phyloP scores from a whole-genome alignment of 2,888 invertebrate species.

The Caenorhabditis panamensis region DNA sequence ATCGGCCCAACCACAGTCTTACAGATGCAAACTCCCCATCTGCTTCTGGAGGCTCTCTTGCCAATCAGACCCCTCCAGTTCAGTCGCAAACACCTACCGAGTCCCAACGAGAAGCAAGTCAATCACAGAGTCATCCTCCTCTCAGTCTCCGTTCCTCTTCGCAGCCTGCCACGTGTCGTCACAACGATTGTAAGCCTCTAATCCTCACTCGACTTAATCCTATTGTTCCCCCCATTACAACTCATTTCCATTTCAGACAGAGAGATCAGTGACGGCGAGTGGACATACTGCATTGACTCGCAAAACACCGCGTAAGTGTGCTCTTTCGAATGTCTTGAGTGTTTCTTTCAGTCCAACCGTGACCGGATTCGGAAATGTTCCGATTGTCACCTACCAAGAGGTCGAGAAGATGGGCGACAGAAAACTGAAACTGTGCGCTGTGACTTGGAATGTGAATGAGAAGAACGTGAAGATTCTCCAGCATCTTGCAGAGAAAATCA shows the following conservation, averaged over 20 bases:
- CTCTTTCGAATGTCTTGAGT: neutral
- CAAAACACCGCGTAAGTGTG: conserved; percentile 21
- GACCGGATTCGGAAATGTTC: conserved; percentile 67
- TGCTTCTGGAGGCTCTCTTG: conserved; percentile 3
- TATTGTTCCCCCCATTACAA: conserved; percentile 42
- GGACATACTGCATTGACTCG: conserved; percentile 57
- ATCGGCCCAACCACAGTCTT: neutral
- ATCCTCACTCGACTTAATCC: conserved; percentile 42
- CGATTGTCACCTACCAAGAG: conserved; percentile 64
- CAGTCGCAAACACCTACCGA: conserved; percentile 24
- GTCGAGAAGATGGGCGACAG: conserved; percentile 62
- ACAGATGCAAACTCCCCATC: conserved; percentile 43
- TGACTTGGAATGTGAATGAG: conserved; percentile 78
- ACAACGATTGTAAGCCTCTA: conserved; percentile 48
- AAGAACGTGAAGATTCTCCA: conserved; percentile 66
- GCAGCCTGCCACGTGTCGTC: conserved; percentile 54
- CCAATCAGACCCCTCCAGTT: conserved; percentile 4
- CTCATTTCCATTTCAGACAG: conserved; percentile 53
- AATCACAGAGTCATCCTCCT: conserved; percentile 16
- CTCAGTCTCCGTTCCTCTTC: conserved; percentile 50
- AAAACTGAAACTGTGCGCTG: conserved; percentile 47
- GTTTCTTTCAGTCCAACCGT: conserved; percentile 54
- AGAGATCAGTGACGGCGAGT: conserved; percentile 60
- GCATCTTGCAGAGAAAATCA: conserved; percentile 57
- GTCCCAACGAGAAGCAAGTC: conserved; percentile 5